Percentiles rank a stretch among this genome's conserved stretches.
Evolutionary conservation across 92 coral and sea anemone genomes (phyloP).

Genomic region (Scolanthus callimorphus): DNA sequence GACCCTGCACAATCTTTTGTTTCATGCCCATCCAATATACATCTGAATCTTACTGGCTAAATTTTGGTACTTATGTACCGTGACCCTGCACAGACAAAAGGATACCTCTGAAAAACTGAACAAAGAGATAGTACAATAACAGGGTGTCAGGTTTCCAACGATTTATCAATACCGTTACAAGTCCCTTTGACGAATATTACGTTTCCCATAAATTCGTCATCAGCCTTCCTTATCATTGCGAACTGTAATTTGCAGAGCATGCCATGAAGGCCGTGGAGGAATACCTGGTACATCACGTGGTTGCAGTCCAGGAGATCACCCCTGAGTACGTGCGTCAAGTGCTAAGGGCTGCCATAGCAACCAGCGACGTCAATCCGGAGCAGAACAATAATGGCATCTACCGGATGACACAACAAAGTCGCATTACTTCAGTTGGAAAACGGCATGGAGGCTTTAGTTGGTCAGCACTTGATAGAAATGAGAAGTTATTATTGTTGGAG

Average conservation of each 20-base stretch:
- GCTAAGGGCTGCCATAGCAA: conserved; percentile 13
- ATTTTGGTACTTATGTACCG: too few relatives aligned
- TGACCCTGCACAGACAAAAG: too few relatives aligned
- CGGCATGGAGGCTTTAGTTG: conserved; percentile 1
- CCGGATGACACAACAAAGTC: not conserved
- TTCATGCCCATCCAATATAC: too few relatives aligned
- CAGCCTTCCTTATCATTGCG: too few relatives aligned
- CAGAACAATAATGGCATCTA: not conserved
- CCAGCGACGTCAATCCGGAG: not conserved
- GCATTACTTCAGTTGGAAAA: not conserved
- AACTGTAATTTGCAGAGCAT: conserved; percentile 47
- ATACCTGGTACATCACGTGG: conserved; percentile 38
- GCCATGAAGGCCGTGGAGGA: conserved; percentile 75
- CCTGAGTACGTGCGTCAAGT: conserved; percentile 66
- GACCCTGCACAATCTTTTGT: too few relatives aligned
- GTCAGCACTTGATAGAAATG: conserved; percentile 50
- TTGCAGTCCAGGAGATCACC: conserved; percentile 57
- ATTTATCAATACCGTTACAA: too few relatives aligned
- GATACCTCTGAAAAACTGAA: too few relatives aligned
- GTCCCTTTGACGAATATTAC: too few relatives aligned
- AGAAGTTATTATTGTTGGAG: conserved; percentile 62
- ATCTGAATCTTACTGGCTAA: too few relatives aligned
- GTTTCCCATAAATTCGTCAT: too few relatives aligned
- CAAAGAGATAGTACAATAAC: too few relatives aligned
- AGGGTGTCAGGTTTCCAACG: too few relatives aligned